Conservation (phyloP, 2,888 invertebrate genomes). For the Andrena bucephala region DNA sequence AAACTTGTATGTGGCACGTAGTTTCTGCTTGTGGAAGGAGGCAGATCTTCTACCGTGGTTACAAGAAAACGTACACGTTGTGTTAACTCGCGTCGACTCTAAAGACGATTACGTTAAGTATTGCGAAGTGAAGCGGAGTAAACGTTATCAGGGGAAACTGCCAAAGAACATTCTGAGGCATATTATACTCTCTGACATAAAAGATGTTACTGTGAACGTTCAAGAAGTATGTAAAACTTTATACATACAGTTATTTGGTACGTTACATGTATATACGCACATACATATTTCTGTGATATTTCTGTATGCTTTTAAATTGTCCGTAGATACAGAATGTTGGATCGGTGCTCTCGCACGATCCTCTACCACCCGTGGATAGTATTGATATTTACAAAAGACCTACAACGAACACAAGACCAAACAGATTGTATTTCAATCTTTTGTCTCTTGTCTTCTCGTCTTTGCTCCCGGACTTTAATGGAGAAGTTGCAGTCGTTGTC, state of each 20-base stretch:
- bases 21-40: conserved; percentile 93
- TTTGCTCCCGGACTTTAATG: conserved; percentile 88
- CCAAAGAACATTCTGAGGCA: conserved; percentile 90
- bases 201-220: conserved; percentile 87
- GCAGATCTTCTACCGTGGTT: conserved; percentile 91
- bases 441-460: conserved; percentile 88
- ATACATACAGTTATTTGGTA: not conserved
- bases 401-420: conserved; percentile 72
- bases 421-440: conserved; percentile 77
- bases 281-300: conserved; percentile 11
- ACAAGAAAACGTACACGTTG: conserved; percentile 89
- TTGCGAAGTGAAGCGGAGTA: conserved; percentile 87
- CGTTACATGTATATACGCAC: not conserved
- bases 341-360: conserved; percentile 91
- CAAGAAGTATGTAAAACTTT: conserved; percentile 85
- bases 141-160: conserved; percentile 88
- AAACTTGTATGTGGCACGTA: conserved; percentile 90
- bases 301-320: conserved; percentile 75
- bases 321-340: conserved; percentile 85
- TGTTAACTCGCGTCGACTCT: conserved; percentile 88
- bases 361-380: conserved; percentile 91
- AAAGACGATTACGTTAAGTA: conserved; percentile 88
- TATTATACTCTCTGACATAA: conserved; percentile 90
- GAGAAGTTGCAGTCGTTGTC: conserved; percentile 47
- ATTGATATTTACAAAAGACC: conserved; percentile 90